Evolutionary conservation across 2,113 vertebrate genomes (phyloP).

Genomic region (Cryptotis parvus): DNA sequence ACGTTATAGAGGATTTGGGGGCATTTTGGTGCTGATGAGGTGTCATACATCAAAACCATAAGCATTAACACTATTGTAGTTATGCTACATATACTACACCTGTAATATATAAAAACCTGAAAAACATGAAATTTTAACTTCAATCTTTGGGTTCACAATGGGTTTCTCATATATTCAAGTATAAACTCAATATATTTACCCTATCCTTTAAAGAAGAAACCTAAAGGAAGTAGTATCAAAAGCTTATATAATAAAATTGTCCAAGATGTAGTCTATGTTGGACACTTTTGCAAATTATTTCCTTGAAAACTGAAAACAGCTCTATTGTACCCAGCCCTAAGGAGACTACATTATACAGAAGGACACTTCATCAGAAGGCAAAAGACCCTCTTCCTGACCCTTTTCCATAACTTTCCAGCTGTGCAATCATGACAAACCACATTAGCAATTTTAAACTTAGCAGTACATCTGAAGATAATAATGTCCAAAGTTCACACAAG

Average conservation of each 20-base stretch:
- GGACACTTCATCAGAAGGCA: neutral
- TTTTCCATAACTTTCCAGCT: neutral
- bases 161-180: neutral
- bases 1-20: too few species aligned
- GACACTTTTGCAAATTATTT: neutral
- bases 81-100: too few species aligned
- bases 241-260: neutral
- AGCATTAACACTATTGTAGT: too few species aligned
- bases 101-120: too few species aligned
- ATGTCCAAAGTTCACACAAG: neutral
- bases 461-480: neutral
- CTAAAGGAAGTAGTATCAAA: neutral
- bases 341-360: neutral
- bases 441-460: neutral
- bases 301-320: neutral
- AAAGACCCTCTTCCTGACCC: neutral
- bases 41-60: too few species aligned
- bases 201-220: neutral
- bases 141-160: neutral
- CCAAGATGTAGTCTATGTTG: neutral
- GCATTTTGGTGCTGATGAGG: too few species aligned
- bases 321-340: neutral
- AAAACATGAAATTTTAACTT: neutral
- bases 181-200: neutral
- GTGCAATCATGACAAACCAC: neutral